Evolutionary conservation across 2,113 vertebrate species (phyloP), one percentile per base, ranked within the genome.

Genomic region (Crotalus tigris): DNA sequence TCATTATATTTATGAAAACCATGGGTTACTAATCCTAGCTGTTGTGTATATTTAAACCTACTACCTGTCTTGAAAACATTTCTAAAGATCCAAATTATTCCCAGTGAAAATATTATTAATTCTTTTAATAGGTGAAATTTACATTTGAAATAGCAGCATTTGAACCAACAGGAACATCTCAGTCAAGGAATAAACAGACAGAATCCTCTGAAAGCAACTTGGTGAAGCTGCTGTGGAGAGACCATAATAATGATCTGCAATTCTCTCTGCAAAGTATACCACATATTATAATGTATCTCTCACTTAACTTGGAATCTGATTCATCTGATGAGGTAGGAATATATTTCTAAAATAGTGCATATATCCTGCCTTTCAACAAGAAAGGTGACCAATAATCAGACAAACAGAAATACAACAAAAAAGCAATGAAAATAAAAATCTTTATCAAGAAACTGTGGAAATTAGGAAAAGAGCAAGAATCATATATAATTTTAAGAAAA

Each of bases 251-350:
- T 0, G 98, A 97, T 29, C 95, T 97, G 12, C 98, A 98, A 93
- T 98, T 98, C 97, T 97, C 97, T 59, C 85, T 98, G 0, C 97
- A 97, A n/a, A 97, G 97, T 0, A 93, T 98, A 91, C 98, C 99
- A 5, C 99, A 99, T 69, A 95, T 99, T 3, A 91, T 97, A 94
- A 99, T 99, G 99, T 99, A 98, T 94, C 98, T 99, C 94, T 97
- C 98, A 0, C 98, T 99, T 0, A 98, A 98, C 93, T 97, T 99
- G 92, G 98, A 99, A 96, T 98, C 99, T 0, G 97, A 98, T 17
- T 94, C 98, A 0, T 96, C 97, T 1, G 99, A 99, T 33, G 99
- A 99, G 98, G 99, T 99, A 95, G 91, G 98, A 97, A 64, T 89
- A 44, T 23, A 1, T n/a, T 51, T n/a, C 29, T 92, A 92, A 21